Evolutionary conservation across 2,888 invertebrate species (phyloP), one percentile per base, ranked within the genome.

Genomic region (Nasonia oneida): DNA sequence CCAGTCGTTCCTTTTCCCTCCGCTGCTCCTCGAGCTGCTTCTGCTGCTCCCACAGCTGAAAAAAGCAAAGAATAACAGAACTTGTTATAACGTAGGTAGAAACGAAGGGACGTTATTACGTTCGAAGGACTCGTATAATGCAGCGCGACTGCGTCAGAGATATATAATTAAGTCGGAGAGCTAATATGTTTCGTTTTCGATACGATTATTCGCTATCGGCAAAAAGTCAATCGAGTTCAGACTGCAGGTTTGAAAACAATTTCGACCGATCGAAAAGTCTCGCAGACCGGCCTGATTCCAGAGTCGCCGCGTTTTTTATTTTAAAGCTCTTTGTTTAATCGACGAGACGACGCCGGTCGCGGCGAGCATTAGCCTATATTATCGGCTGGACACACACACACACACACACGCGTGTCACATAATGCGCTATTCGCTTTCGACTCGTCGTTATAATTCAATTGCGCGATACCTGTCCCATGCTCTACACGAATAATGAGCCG

Each of bases 31-130:
- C 97, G 93, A 97, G 95, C 89, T 96, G 95, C 92, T 97, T 97
- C 94, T 97, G 97, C 29, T 98, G 97, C 94, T 98, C 98, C 96
- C 98, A 97, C 93, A 98, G 95, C 96, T 98, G 96, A 94, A 95
- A 94, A 91, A 86, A 23, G 83, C 76, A 64, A n/a, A 57, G 3
- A 67, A 64, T 1, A 61, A 10, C 10, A 61, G 39, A 14, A 3
- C 6, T 12, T 23, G 6, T 15, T 23, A 15, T 14, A 5, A 4
- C 5, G 47, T 15, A 6, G n/a, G 18, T n/a, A 47, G 10, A 15
- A 23, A 23, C n/a, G 42, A 42, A 42, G 42, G n/a, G 1, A 18
- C 8, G 4, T 12, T 79, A 67, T 64, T 78, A 67, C 15, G 37
- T 1, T 18, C 0, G 39, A 39, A 78, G 29, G 57, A 53, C 53